A percentile compares a stretch with the other conserved stretches of the same genome.
Conservation (phyloP, 2,888 invertebrate species). For the Diploptera punctata region DNA sequence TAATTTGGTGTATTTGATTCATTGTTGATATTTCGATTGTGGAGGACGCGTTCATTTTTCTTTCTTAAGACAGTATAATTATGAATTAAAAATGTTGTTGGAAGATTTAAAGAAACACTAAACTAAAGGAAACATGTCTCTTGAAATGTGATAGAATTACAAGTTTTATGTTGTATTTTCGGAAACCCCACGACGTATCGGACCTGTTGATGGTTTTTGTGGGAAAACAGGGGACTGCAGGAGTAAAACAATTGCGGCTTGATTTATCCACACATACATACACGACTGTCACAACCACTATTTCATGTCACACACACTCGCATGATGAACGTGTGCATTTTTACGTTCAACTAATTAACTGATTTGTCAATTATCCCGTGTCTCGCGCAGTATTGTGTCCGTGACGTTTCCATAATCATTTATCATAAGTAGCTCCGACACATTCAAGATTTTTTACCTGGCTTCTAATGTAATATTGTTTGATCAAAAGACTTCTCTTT, state of each 20-base stretch:
- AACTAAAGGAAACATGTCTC: no score
- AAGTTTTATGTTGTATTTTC: no score
- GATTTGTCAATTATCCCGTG: slow-evolving; percentile 18
- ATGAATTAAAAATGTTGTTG: no score
- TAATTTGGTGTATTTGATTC: no score
- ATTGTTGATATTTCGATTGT: no score
- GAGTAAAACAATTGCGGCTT: slow-evolving; percentile 8
- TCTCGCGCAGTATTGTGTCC: neutral
- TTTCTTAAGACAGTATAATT: no score
- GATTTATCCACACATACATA: no score
- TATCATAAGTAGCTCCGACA: slow-evolving; percentile 9
- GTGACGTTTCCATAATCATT: slow-evolving; percentile 17
- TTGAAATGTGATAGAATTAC: no score
- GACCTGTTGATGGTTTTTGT: slow-evolving; percentile 17
- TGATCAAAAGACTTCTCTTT: slow-evolving; percentile 5
- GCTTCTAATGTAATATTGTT: slow-evolving; percentile 6
- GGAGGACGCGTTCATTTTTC: no score
- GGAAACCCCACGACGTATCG: neutral
- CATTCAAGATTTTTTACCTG: slow-evolving; percentile 22
- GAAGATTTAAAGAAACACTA: no score
- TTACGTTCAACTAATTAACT: slow-evolving; percentile 18
- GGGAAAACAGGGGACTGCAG: slow-evolving; percentile 2
- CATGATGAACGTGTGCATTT: neutral
- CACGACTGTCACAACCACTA: slow-evolving; percentile 12
- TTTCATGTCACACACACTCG: neutral